These are phyloP conservation scores for Oreochromis mossambicus DNA, from an alignment of 2,797 vertebrate species.

Conservation along the genomic window DNA sequence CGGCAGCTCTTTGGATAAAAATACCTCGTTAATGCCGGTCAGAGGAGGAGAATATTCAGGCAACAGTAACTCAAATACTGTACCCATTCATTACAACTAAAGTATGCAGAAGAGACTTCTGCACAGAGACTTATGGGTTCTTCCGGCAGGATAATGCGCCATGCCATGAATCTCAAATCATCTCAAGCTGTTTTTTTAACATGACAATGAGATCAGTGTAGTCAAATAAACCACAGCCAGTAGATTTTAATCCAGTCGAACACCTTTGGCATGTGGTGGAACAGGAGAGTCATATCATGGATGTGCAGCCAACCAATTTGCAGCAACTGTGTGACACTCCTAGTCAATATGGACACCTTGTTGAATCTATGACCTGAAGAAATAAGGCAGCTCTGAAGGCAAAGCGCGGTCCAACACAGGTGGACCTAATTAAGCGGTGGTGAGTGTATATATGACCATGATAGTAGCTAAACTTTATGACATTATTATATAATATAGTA, in stretches of 20 bases:
- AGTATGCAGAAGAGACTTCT: neutral
- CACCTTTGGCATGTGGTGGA: neutral
- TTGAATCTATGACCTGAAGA: neutral
- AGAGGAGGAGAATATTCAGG: slow-evolving; percentile 28
- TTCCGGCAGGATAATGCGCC: neutral
- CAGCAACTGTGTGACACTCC: neutral
- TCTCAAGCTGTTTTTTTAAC: neutral
- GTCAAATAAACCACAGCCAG: neutral
- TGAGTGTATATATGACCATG: neutral
- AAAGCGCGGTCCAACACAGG: neutral
- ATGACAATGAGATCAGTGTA: neutral
- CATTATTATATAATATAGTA: neutral
- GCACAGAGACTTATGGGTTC: neutral
- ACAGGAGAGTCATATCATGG: neutral
- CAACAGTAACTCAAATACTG: neutral
- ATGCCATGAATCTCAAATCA: neutral
- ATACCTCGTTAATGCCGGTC: slow-evolving; percentile 53
- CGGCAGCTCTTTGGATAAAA: neutral
- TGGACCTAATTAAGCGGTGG: neutral
- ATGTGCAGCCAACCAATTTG: neutral
- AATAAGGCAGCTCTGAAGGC: neutral
- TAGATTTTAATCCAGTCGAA: neutral
- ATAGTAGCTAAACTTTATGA: neutral
- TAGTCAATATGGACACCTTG: neutral
- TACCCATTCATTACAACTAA: neutral